Conservation (phyloP, 2,888 invertebrate genomes). For the Crematogaster levior region DNA sequence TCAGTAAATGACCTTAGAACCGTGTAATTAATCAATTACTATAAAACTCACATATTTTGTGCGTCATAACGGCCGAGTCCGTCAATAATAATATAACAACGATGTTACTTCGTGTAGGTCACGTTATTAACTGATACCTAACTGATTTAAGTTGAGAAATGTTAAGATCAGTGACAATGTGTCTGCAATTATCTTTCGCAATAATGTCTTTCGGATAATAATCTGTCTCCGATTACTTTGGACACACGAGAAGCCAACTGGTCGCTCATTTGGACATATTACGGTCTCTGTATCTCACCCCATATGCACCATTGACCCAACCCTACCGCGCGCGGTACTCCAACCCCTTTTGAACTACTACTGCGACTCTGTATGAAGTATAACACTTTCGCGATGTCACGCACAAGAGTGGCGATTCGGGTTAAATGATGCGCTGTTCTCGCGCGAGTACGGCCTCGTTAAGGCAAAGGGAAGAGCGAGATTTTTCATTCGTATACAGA, state of each 20-base stretch:
- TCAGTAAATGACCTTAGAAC: too few relatives aligned
- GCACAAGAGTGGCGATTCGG: conserved; percentile 1
- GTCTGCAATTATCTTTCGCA: not conserved
- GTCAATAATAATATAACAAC: too few relatives aligned
- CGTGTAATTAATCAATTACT: too few relatives aligned
- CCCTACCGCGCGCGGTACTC: not conserved
- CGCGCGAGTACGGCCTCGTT: conserved; percentile 36
- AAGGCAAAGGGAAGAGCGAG: conserved; percentile 12
- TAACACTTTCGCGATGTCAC: conserved; percentile 40
- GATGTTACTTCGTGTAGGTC: too few relatives aligned
- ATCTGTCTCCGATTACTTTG: not conserved
- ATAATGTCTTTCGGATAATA: not conserved
- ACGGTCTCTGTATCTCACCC: not conserved
- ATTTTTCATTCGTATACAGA: conserved; percentile 25
- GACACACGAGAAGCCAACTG: not conserved
- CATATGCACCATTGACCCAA: conserved; percentile 19
- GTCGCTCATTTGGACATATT: conserved; percentile 6
- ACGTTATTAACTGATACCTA: too few relatives aligned
- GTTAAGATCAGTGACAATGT: not conserved
- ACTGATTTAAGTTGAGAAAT: not conserved
- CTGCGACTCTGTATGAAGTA: conserved; percentile 12
- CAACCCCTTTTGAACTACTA: conserved; percentile 28
- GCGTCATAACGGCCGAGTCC: too few relatives aligned
- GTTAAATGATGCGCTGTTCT: conserved; percentile 20
- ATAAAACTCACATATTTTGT: too few relatives aligned